Conservation (phyloP, 2,797 vertebrate genomes). For the Pygocentrus nattereri region DNA sequence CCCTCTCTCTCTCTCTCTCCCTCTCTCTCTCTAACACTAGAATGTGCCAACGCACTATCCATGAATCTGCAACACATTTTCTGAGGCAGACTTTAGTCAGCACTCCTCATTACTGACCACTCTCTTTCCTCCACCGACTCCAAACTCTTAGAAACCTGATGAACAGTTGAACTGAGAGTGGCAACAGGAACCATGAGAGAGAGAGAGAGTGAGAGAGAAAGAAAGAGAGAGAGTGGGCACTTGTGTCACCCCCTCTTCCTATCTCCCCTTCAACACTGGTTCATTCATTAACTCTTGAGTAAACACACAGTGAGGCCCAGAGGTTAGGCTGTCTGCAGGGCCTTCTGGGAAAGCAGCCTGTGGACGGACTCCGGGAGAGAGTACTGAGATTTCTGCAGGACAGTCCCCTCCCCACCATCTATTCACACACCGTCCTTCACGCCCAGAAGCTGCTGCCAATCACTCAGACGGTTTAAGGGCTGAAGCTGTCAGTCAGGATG, state of each 20-base stretch:
- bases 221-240: slow-evolving; percentile 13
- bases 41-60: background rate
- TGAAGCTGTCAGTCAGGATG: background rate
- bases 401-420: slow-evolving; percentile 20
- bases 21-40: too few species aligned
- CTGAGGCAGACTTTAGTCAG: slow-evolving; percentile 13
- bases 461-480: slow-evolving; percentile 2
- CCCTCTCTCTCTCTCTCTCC: too few species aligned
- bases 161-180: slow-evolving; percentile 6
- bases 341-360: slow-evolving; percentile 55
- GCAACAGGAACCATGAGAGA: slow-evolving; percentile 18
- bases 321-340: slow-evolving; percentile 50
- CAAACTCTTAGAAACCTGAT: slow-evolving; percentile 24
- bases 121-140: slow-evolving; percentile 20
- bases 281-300: slow-evolving; percentile 84
- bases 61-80: background rate
- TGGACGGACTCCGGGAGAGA: slow-evolving; percentile 36
- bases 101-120: slow-evolving; percentile 30
- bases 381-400: slow-evolving; percentile 31
- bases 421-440: slow-evolving; percentile 39
- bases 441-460: slow-evolving; percentile 57
- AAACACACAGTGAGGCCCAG: slow-evolving; percentile 71
- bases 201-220: too few species aligned
- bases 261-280: slow-evolving; percentile 68
- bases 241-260: slow-evolving; percentile 35